phyloP scores from a whole-genome alignment of 2,888 invertebrate species.

The Cremastobaeus sp. region DNA sequence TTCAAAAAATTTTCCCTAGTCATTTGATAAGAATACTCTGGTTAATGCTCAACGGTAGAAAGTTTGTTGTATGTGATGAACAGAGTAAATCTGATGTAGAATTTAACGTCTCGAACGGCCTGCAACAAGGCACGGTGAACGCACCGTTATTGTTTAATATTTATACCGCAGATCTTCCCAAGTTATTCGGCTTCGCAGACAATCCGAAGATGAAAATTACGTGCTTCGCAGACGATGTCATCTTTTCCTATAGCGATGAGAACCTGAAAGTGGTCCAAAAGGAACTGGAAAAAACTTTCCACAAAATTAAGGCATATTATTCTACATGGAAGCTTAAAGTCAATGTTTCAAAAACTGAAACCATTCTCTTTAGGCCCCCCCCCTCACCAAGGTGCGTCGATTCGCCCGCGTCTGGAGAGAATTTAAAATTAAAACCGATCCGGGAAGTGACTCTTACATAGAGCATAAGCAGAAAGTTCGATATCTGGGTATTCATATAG shows the following conservation, averaged over 20 bases:
- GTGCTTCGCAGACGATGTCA: background rate
- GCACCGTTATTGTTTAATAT: conserved; percentile 36
- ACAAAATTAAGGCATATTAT: background rate
- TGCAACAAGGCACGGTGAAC: too few species aligned
- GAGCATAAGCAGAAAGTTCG: too few species aligned
- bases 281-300: background rate
- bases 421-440: conserved; percentile 2
- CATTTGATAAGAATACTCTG: too few species aligned
- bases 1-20: too few species aligned
- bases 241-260: background rate
- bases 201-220: background rate
- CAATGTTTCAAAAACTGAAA: conserved; percentile 5
- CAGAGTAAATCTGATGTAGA: too few species aligned
- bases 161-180: conserved; percentile 20
- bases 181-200: conserved; percentile 22
- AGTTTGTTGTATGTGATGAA: too few species aligned
- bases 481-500: too few species aligned
- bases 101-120: too few species aligned
- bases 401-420: background rate
- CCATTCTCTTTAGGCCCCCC: conserved; percentile 11
- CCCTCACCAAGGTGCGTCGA: too few species aligned
- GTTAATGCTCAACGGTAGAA: too few species aligned
- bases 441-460: too few species aligned
- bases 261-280: background rate
- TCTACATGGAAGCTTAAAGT: conserved; percentile 10